phyloP scores from a whole-genome alignment of 2,797 vertebrate species.

The Lagocephalus sceleratus region DNA sequence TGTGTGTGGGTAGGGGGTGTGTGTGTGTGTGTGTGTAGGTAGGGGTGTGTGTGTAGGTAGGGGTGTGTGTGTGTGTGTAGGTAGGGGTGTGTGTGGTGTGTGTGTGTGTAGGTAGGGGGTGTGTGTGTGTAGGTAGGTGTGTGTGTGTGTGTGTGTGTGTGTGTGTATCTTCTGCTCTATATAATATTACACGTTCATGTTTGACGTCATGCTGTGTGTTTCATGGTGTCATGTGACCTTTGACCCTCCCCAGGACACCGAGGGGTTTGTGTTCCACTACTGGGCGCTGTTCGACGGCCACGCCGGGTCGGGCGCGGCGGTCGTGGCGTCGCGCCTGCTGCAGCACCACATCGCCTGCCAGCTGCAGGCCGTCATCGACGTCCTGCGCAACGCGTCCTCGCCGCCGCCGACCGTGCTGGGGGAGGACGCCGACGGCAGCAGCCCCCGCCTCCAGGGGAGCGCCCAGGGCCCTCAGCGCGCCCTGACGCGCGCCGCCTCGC shows the following conservation, averaged over 20 bases:
- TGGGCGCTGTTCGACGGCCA: slow-evolving; percentile 97
- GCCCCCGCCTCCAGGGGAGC: slow-evolving; percentile 61
- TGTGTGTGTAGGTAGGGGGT: too few relatives aligned
- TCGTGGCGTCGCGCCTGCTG: slow-evolving; percentile 87
- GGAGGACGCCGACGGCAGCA: slow-evolving; percentile 81
- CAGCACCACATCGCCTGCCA: slow-evolving; percentile 89
- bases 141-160: too few relatives aligned
- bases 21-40: too few relatives aligned
- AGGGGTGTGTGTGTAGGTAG: too few relatives aligned
- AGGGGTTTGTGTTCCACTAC: slow-evolving; percentile 88
- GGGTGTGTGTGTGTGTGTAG: too few relatives aligned
- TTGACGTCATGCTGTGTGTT: too few relatives aligned
- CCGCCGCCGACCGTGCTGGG: slow-evolving; percentile 86
- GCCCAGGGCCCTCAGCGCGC: slow-evolving; percentile 71
- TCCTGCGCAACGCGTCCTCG: slow-evolving; percentile 79
- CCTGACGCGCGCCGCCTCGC: slow-evolving; percentile 82
- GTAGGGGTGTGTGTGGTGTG: too few relatives aligned
- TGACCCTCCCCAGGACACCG: slow-evolving; percentile 81
- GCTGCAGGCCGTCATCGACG: slow-evolving; percentile 86
- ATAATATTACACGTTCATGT: too few relatives aligned
- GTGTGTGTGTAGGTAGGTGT: too few relatives aligned
- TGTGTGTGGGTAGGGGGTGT: too few relatives aligned
- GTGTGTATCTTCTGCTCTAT: too few relatives aligned
- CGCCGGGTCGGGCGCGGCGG: slow-evolving; percentile 89
- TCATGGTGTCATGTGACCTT: too few relatives aligned